Conservation (phyloP, 1,140 invertebrate species). For the Polyergus mexicanus region DNA sequence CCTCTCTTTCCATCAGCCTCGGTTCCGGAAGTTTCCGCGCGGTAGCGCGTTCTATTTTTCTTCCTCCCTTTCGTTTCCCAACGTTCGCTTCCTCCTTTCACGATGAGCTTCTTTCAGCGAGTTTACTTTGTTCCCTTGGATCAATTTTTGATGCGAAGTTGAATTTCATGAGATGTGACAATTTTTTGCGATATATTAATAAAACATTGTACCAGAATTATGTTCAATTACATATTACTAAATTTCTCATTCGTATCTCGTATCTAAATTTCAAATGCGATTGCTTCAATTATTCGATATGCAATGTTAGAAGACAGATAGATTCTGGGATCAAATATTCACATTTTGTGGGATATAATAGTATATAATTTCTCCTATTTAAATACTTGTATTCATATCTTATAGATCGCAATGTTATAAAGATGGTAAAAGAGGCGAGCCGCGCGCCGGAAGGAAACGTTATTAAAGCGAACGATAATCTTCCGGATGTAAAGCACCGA, state of each 20-base stretch:
- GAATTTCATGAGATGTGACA: neutral
- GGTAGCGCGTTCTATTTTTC: constrained; percentile 40
- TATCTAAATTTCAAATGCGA: neutral
- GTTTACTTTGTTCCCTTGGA: neutral
- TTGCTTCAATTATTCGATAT: neutral
- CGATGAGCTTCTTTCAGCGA: constrained; percentile 9
- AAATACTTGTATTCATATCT: constrained; percentile 27
- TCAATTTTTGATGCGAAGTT: constrained; percentile 2
- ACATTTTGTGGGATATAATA: neutral
- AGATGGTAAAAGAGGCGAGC: constrained; percentile 50
- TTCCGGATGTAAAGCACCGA: constrained; percentile 65
- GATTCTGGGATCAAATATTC: neutral
- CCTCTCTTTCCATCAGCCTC: constrained; percentile 67
- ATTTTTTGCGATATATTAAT: constrained; percentile 4
- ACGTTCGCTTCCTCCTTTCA: constrained; percentile 33
- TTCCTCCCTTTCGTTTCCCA: constrained; percentile 32
- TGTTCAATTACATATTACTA: neutral
- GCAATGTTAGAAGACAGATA: neutral
- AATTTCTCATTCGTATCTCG: constrained; percentile 12
- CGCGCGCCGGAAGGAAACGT: constrained; percentile 58
- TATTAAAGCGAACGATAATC: constrained; percentile 67
- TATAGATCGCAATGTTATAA: constrained; percentile 27
- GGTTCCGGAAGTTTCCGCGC: constrained; percentile 64
- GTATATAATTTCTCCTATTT: neutral
- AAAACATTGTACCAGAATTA: neutral